These are phyloP conservation scores for Matsumyia berberina DNA, from an alignment of 2,888 invertebrate species.

Conservation along the genomic window DNA sequence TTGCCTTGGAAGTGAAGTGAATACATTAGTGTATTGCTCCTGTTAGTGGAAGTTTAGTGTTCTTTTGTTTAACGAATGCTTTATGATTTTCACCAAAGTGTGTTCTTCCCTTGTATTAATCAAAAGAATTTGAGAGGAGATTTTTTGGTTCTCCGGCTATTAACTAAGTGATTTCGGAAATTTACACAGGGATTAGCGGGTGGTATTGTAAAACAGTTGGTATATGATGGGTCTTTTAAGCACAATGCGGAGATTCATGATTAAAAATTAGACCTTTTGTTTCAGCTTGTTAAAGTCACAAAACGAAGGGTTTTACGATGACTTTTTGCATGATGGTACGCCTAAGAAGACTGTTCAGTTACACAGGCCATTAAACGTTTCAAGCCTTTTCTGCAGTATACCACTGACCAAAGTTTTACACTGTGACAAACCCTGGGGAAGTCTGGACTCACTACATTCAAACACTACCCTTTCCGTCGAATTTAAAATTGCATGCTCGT, in stretches of 20 bases:
- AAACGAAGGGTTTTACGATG: no score
- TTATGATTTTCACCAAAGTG: slow-evolving; percentile 33
- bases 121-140: slow-evolving; percentile 38
- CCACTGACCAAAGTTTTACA: no score
- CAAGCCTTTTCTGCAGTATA: no score
- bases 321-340: no score
- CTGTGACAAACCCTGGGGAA: no score
- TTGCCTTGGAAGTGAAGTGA: slow-evolving; percentile 13
- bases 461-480: no score
- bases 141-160: slow-evolving; percentile 26
- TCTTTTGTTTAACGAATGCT: slow-evolving; percentile 37
- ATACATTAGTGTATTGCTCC: slow-evolving; percentile 13
- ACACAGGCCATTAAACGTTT: no score
- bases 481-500: no score
- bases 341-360: no score
- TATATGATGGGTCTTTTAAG: not conserved
- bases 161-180: slow-evolving; percentile 50
- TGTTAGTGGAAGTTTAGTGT: slow-evolving; percentile 23
- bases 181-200: slow-evolving; percentile 24
- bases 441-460: no score
- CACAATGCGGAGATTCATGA: not conserved
- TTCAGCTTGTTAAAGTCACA: no score
- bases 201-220: not conserved
- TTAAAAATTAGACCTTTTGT: not conserved
- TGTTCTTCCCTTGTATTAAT: slow-evolving; percentile 34